These are phyloP conservation scores for Delichon dasypus DNA, from an alignment of 2,797 vertebrate species.

Conservation along the genomic window DNA sequence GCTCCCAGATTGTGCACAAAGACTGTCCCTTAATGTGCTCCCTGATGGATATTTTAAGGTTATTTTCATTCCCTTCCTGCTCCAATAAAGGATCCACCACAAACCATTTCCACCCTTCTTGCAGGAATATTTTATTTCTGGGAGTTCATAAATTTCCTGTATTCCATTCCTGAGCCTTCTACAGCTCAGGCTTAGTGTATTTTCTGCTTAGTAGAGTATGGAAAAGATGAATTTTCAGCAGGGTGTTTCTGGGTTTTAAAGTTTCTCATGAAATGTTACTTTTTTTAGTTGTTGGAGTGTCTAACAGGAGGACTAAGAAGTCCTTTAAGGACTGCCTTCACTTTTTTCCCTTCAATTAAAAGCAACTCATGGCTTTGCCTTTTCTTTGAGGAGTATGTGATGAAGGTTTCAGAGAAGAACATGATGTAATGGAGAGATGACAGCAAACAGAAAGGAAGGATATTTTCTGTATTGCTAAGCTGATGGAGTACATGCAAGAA, in stretches of 20 bases:
- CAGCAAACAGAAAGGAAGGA: neutral
- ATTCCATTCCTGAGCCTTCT: neutral
- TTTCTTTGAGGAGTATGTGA: neutral
- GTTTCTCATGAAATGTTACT: neutral
- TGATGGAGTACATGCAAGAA: neutral
- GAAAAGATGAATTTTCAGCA: constrained; percentile 24
- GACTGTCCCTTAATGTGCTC: neutral
- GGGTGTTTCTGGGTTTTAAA: constrained; percentile 1
- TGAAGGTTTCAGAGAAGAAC: neutral
- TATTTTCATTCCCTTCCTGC: neutral
- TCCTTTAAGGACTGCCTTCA: neutral
- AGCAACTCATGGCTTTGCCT: neutral
- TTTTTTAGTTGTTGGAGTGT: neutral
- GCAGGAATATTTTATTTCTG: constrained; percentile 36
- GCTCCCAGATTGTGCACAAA: neutral
- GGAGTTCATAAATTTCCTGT: constrained; percentile 19
- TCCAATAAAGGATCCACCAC: neutral
- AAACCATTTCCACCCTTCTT: constrained; percentile 14
- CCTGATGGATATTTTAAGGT: neutral
- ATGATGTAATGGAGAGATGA: neutral
- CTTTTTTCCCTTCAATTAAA: neutral
- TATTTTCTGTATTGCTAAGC: neutral
- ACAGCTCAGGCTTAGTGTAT: neutral
- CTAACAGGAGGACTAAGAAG: neutral
- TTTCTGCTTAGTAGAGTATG: neutral